These are phyloP conservation scores for Platyscapa corneri DNA, from an alignment of 1,140 invertebrate species.

Conservation along the genomic window DNA sequence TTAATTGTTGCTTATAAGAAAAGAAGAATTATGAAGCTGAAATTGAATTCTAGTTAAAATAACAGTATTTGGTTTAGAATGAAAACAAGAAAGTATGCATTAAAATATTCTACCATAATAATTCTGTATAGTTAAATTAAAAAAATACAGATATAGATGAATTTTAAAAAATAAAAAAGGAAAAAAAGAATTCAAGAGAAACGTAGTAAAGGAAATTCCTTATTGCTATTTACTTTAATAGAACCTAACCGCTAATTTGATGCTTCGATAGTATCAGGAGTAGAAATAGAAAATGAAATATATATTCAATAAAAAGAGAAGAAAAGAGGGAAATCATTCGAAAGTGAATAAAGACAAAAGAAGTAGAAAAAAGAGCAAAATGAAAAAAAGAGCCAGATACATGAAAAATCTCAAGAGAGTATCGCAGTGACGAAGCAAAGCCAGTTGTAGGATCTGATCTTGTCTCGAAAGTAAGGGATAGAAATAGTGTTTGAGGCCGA, in stretches of 20 bases:
- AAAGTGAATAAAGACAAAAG: slow-evolving; percentile 28
- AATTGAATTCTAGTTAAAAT: too few relatives aligned
- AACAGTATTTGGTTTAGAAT: too few relatives aligned
- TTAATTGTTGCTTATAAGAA: too few relatives aligned
- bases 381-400: background rate
- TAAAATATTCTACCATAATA: too few relatives aligned
- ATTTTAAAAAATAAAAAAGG: background rate
- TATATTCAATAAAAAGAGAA: background rate
- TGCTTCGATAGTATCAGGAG: background rate
- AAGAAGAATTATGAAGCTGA: too few relatives aligned
- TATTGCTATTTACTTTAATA: background rate
- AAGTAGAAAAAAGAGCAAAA: background rate
- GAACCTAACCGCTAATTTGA: background rate
- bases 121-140: too few relatives aligned
- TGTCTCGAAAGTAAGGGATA: background rate
- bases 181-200: background rate
- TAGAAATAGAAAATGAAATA: too few relatives aligned
- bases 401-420: background rate
- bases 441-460: slow-evolving; percentile 55
- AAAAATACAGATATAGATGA: too few relatives aligned
- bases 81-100: too few relatives aligned
- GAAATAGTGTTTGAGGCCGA: slow-evolving; percentile 68
- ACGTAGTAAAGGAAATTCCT: background rate
- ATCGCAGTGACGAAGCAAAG: slow-evolving; percentile 41
- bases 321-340: slow-evolving; percentile 28